Conservation (phyloP, 1,140 invertebrate genomes). For the Sinella curviseta region DNA sequence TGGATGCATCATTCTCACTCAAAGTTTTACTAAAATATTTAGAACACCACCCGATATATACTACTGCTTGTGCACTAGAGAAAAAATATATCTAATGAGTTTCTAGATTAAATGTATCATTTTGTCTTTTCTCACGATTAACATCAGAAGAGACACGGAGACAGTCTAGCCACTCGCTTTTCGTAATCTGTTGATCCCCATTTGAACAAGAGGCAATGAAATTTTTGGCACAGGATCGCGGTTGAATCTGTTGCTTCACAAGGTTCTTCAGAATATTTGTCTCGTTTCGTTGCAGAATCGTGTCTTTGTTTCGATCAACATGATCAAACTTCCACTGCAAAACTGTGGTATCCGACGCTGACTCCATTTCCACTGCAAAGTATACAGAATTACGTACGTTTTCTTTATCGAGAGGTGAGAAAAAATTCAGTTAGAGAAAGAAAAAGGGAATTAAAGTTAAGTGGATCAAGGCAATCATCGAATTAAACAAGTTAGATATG, state of each 20-base stretch:
- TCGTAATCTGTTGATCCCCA: conserved; percentile 71
- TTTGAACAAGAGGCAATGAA: conserved; percentile 83
- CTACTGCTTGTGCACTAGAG: no score
- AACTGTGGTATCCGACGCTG: conserved; percentile 54
- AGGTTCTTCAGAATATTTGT: conserved; percentile 75
- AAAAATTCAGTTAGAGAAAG: not conserved
- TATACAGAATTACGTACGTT: conserved; percentile 9
- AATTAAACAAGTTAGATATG: not conserved
- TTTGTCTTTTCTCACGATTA: conserved; percentile 51
- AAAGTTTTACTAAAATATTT: no score
- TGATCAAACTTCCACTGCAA: conserved; percentile 84
- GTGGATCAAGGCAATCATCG: not conserved
- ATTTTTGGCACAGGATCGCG: conserved; percentile 81
- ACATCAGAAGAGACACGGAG: conserved; percentile 67
- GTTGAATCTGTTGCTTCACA: conserved; percentile 81
- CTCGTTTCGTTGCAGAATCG: conserved; percentile 72
- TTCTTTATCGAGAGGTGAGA: not conserved
- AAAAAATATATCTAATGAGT: not conserved
- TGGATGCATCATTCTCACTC: no score
- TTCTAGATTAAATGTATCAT: not conserved
- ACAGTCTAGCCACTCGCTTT: conserved; percentile 77
- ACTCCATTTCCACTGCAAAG: conserved; percentile 36
- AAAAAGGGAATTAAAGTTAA: not conserved
- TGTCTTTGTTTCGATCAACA: conserved; percentile 76
- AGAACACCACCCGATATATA: no score